Base-by-base conservation (phyloP, 1,140 invertebrate genomes). In the Cyrtorhinus lividipennis region DNA sequence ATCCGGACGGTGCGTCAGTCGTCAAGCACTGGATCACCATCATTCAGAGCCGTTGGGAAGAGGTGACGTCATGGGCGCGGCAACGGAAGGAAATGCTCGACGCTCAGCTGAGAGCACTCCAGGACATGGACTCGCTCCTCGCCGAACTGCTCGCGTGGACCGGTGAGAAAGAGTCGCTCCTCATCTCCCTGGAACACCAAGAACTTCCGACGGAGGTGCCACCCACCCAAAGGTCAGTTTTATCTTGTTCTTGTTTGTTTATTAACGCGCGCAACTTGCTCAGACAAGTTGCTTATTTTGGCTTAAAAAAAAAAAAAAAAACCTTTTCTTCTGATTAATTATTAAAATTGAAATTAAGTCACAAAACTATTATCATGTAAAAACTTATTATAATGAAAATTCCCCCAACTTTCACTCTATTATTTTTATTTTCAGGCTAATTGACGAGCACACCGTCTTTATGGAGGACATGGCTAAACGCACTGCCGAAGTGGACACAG, bases 11-110 rank as follows among this genome's bases (percentile, higher is more conserved):
- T 24, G 86, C 92, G 15, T 83, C 85, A 25, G 91, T 95, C 18
- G 93, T 98, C 70, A 95, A 95, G 73, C 93, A 98, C 72, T 98
- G 94, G 93, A 90, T 97, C 56, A 93, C 91, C 1, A 95, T 97
- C 60, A 94, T 98, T 62, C 88, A 95, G 69, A 87, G 91, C 15
- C 78, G 93, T 67, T 98, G 94, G 94, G 91, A 95, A 68, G 92
- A 95, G 77, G 85, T 89, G 2, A 74, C 74, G 24, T 73, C 74
- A 1, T 79, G 77, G 77, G 76, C 77, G 23, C 70, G 69, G 67
- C 73, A 74, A 74, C 80, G 93, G 44, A 86, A 90, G 64, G 80
- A 84, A 66, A 86, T 89, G 72, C 78, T 98, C 56, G 83, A 90
- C 59, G 87, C 95, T 61, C 80, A 80, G 66, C 69, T 84, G 15